A percentile compares a stretch with the other conserved stretches of the same genome.
phyloP scores from a whole-genome alignment of 2,113 vertebrate species.

The Rhynchopsitta pachyrhyncha region DNA sequence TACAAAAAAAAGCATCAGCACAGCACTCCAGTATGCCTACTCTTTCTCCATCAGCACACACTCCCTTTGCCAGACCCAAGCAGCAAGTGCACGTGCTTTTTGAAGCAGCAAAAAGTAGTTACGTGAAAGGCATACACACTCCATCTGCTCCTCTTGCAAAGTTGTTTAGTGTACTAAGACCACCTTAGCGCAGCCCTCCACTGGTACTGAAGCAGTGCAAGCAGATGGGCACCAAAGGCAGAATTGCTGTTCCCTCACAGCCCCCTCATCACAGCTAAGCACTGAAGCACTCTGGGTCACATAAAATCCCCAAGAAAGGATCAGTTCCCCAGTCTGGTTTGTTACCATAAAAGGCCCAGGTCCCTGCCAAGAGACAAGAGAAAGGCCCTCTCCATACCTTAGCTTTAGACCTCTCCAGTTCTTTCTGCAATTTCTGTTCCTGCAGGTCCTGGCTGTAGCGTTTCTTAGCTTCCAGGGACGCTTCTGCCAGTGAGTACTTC shows the following conservation, averaged over 20 bases:
- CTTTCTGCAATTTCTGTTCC: slow-evolving; percentile 80
- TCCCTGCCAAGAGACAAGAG: not conserved
- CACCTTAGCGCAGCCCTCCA: not conserved
- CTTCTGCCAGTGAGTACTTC: slow-evolving; percentile 85
- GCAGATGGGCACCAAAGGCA: not conserved
- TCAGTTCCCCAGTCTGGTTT: not conserved
- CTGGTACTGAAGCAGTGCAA: not conserved
- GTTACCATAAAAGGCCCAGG: not conserved
- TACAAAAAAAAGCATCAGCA: not conserved
- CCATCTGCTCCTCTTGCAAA: not conserved
- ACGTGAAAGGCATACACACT: not conserved
- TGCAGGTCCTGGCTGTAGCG: slow-evolving; percentile 79
- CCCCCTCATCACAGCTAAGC: not conserved
- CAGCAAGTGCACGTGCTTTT: accelerated
- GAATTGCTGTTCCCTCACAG: not conserved
- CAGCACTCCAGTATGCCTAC: not conserved
- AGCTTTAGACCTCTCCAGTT: slow-evolving; percentile 75
- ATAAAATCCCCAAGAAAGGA: not conserved
- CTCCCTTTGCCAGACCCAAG: not conserved
- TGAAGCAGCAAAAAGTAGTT: not conserved
- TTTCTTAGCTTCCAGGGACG: slow-evolving; percentile 79
- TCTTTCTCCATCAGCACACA: not conserved
- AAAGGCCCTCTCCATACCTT: slow-evolving; percentile 67
- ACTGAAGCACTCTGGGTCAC: not conserved
- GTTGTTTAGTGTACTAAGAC: not conserved